Evolutionary conservation across 2,797 vertebrate genomes (phyloP), one percentile per base, ranked within the genome.

Genomic region (Loris lydekkerianus): DNA sequence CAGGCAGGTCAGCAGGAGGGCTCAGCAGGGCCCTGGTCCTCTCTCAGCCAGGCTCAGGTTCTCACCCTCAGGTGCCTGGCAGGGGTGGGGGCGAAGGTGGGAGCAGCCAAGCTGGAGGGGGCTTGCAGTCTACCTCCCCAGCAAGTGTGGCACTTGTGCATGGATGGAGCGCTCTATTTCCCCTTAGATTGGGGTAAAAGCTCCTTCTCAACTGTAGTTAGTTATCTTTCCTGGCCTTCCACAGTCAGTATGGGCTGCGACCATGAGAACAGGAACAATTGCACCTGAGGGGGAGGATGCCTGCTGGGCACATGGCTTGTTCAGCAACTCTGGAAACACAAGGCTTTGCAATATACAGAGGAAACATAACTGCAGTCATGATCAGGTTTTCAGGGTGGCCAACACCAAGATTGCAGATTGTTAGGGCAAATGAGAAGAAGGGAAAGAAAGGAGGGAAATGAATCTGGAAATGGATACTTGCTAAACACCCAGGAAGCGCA

Each of bases 11-110:
- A 4, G 20, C 10, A 58, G 17, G 0, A 43, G 31, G 23, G 27
- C 31, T 46, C 25, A 10, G 3, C 53, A 23, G 37, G 2, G 7
- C 3, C 27, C 7, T 2, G 15, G 0, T 43, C 65, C 40, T 10
- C 2, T 23, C 23, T 1, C 7, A 46, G 7, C 4, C 27, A 9
- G 2, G 4, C 2, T 27, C 3, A 5, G 25, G 3, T 43, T 1
- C 18, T 25, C 5, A 7, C 15, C 10, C 10, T 29, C 0, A 10
- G 1, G 15, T 21, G 63, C 65, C 17, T 37, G 5, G 13, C 31
- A 3, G 1, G 21, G 29, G 17, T 37, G 23, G 10, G 31, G 49
- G 49, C 49, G 14, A 53, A 53, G 11, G 49, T 3, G 4, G 13
- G 31, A 6, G 9, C 1, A 2, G 4, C 9, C 20, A 23, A 77